Base-by-base conservation (phyloP, 2,888 invertebrate species). In the Sicus ferrugineus region DNA sequence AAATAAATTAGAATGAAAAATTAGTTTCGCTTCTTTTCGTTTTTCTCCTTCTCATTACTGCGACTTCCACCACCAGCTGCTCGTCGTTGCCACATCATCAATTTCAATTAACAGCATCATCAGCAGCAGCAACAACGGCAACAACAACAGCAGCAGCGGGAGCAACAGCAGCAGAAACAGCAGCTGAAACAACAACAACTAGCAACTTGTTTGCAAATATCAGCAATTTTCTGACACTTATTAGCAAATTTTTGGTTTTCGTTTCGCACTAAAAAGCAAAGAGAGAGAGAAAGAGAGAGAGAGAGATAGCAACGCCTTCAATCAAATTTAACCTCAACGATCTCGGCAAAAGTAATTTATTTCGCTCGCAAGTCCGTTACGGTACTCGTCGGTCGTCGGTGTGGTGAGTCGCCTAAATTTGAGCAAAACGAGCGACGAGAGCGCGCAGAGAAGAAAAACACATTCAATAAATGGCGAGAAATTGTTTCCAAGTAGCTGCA, bases 271-370 rank as follows among this genome's bases (percentile, higher is more conserved):
- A n/a, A n/a, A n/a, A n/a, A n/a, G n/a, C n/a, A n/a, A n/a, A n/a
- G n/a, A n/a, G n/a, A n/a, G n/a, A n/a, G n/a, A n/a, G n/a, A n/a
- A n/a, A n/a, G n/a, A n/a, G n/a, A n/a, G n/a, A n/a, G n/a, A n/a
- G 14, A 9, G 3, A 3, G 3, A 46, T 9, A 56, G 16, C 16
- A 56, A 56, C 56, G 28, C 56, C 56, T 56, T 56, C 56, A 9
- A 56, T 56, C 56, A 56, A 56, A 56, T 56, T 56, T 56, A 56
- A 56, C 30, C 28, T 56, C 28, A 56, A 56, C 28, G 56, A 21
- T 56, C 56, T 7, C 28, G 56, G 28, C 30, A 28, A 56, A 56
- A n/a, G 23, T 28, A n/a, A 56, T 56, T 56, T 56, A 56, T 56
- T 56, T 56, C 26, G 30, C 26, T n/a, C n/a, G 28, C 4, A 21